Percentiles rank a stretch among this genome's conserved stretches.
Evolutionary conservation across 2,797 vertebrate genomes (phyloP).

Genomic region (Alosa sapidissima): DNA sequence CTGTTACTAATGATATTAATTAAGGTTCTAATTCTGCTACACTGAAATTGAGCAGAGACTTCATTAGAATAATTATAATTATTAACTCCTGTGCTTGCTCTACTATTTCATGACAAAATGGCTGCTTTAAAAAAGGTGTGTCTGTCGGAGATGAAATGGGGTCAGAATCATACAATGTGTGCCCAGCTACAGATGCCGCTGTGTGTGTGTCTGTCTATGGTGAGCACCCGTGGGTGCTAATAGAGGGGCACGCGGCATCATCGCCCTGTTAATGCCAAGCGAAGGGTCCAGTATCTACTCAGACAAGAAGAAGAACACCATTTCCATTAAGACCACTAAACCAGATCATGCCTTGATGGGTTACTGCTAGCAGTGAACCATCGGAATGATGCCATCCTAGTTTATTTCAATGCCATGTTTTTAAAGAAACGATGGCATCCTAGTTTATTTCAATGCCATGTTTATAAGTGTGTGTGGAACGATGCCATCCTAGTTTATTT

Average conservation of each 20-base stretch:
- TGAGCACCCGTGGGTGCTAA: not conserved
- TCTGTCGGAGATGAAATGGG: too few species aligned
- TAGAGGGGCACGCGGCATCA: not conserved
- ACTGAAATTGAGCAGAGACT: too few species aligned
- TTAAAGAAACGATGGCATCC: not conserved
- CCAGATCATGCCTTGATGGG: not conserved
- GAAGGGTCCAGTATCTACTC: not conserved
- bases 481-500: slow-evolving; percentile 15
- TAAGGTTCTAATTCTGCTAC: too few species aligned
- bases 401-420: slow-evolving; percentile 14
- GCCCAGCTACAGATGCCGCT: not conserved
- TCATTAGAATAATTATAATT: too few species aligned
- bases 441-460: slow-evolving; percentile 13
- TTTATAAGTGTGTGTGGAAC: not conserved
- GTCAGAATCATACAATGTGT: too few species aligned
- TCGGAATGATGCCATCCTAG: not conserved
- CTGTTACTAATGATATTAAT: too few species aligned
- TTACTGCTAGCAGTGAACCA: not conserved
- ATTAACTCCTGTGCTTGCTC: too few species aligned
- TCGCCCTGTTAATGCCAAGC: not conserved
- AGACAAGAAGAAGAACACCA: not conserved
- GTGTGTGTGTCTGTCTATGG: not conserved
- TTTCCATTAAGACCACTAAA: not conserved
- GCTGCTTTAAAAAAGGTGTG: too few species aligned
- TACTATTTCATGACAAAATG: too few species aligned